These are phyloP conservation scores for Pangasius larnaudii DNA, from an alignment of 2,797 vertebrate genomes.

Conservation along the genomic window DNA sequence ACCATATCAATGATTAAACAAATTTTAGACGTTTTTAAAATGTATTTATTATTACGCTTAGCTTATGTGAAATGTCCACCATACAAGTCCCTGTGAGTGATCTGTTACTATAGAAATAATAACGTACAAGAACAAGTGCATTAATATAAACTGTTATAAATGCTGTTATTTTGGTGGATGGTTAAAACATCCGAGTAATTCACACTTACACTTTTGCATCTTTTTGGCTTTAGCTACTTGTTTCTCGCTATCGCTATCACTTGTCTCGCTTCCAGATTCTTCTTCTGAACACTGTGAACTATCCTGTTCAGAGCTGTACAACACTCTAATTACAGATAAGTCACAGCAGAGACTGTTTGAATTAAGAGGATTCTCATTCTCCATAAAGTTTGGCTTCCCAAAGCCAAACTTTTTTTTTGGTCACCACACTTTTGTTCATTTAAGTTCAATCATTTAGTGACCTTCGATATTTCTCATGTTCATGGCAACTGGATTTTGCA, in stretches of 20 bases:
- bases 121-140: background rate
- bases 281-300: slow-evolving; percentile 3
- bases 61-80: background rate
- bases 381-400: no score
- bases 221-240: background rate
- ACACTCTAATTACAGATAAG: slow-evolving; percentile 6
- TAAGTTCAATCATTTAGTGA: background rate
- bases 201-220: background rate
- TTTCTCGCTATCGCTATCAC: background rate
- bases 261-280: background rate
- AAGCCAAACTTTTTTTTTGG: background rate
- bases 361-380: background rate
- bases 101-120: background rate
- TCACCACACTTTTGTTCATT: background rate
- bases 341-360: background rate
- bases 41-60: background rate
- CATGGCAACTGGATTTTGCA: background rate
- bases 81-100: background rate
- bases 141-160: background rate
- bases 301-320: background rate
- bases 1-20: background rate
- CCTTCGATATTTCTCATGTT: background rate
- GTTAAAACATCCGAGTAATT: background rate
- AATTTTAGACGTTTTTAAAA: background rate
- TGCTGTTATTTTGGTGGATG: background rate